A percentile compares a stretch with the other conserved stretches of the same genome.
These are phyloP conservation scores for Rosalia funebris DNA, from an alignment of 2,888 invertebrate species.

Conservation along the genomic window DNA sequence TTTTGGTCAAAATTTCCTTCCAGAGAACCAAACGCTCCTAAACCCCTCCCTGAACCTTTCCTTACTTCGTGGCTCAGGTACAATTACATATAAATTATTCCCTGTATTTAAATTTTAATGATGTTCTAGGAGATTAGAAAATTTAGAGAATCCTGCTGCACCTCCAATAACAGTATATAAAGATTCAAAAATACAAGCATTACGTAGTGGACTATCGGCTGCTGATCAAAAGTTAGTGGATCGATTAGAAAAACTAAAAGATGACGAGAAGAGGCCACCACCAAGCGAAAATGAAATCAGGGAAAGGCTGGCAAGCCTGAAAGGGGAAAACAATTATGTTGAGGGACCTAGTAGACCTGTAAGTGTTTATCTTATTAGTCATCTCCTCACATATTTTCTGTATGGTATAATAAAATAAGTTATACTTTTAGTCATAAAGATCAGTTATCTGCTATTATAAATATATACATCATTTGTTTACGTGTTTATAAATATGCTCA, in stretches of 20 bases:
- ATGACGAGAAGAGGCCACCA: constrained; percentile 64
- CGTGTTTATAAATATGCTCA: too few species aligned
- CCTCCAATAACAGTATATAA: constrained; percentile 69
- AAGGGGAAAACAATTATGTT: constrained; percentile 66
- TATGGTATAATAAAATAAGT: too few species aligned
- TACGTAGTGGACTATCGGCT: constrained; percentile 63
- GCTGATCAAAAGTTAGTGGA: constrained; percentile 73
- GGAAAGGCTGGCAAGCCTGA: constrained; percentile 73
- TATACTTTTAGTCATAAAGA: too few species aligned
- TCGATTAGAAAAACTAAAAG: constrained; percentile 75
- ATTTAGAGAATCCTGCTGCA: constrained; percentile 67
- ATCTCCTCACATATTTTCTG: too few species aligned
- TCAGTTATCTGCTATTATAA: too few species aligned
- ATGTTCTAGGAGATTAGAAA: constrained; percentile 64
- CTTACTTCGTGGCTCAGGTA: background rate
- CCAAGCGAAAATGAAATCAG: constrained; percentile 74
- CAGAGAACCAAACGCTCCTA: background rate
- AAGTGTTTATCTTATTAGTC: constrained; percentile 39
- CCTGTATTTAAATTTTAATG: constrained; percentile 7
- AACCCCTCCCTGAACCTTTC: background rate
- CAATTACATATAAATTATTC: constrained; percentile 1
- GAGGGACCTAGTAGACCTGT: constrained; percentile 58
- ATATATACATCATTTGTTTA: too few species aligned
- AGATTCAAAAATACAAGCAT: constrained; percentile 56
- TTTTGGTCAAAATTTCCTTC: background rate